Percentiles rank a stretch among this genome's conserved stretches.
Evolutionary conservation across 2,888 invertebrate species (phyloP).

Genomic region (Euproctis similis): DNA sequence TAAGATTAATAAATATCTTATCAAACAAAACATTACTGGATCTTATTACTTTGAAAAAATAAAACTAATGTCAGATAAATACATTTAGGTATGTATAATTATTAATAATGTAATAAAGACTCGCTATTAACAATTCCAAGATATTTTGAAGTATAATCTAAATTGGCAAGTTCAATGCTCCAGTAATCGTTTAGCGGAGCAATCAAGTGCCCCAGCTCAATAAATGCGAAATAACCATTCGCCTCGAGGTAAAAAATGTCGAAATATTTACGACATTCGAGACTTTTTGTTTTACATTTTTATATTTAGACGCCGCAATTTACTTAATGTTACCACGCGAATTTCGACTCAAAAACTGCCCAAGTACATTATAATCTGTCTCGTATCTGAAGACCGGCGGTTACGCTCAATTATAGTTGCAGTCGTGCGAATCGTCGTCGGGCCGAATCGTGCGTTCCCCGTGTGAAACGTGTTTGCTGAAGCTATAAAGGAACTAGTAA

Average conservation of each 20-base stretch:
- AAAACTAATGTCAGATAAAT: too few relatives aligned
- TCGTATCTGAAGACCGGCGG: conserved; percentile 32
- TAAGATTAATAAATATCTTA: too few relatives aligned
- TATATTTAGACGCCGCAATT: conserved; percentile 49
- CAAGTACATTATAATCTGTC: conserved; percentile 44
- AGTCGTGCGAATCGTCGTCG: conserved; percentile 27
- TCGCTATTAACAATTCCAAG: conserved; percentile 20
- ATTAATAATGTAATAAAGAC: too few relatives aligned
- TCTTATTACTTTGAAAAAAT: too few relatives aligned
- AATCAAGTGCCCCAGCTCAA: conserved; percentile 53
- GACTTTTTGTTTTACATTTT: conserved; percentile 49
- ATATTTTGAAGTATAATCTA: conserved; percentile 24
- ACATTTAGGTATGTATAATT: too few relatives aligned
- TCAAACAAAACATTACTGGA: too few relatives aligned
- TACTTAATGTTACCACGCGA: too few relatives aligned
- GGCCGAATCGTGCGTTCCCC: conserved; percentile 53
- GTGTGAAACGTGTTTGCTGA: conserved; percentile 54
- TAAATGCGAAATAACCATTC: conserved; percentile 58
- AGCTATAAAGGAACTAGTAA: conserved; percentile 59
- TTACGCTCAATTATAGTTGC: conserved; percentile 39
- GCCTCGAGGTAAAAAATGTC: conserved; percentile 54
- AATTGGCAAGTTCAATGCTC: conserved; percentile 59
- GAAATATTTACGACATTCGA: conserved; percentile 59
- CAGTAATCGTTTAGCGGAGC: conserved; percentile 47
- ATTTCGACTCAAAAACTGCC: conserved; percentile 27